Evolutionary conservation across 2,113 vertebrate species (phyloP), one percentile per base, ranked within the genome.

Genomic region (Oncorhynchus mykiss): DNA sequence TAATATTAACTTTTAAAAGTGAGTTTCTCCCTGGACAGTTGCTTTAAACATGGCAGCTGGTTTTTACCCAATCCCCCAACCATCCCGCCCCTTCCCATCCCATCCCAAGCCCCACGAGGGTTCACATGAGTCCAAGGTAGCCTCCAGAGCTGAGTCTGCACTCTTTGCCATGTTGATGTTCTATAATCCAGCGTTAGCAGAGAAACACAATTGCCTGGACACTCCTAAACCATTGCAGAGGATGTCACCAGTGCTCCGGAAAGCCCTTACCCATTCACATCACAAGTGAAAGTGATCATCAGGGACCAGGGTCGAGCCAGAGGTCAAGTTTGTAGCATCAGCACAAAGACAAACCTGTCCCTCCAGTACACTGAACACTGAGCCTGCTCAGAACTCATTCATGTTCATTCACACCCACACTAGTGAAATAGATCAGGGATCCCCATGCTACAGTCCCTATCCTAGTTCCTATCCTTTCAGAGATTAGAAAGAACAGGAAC

Each of bases 51-150:
- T 62, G 5, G 59, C 18, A 24, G 59, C 2, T 62, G 59, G 1
- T 22, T 24, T 62, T 9, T 45, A 45, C 39, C 8, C 39, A 22
- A 24, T n/a, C 13, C 16, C 5, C n/a, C n/a, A 22, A 62, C 66
- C 66, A 27, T 45, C 39, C 39, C 39, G 9, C 39, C 64, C 31
- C 66, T 8, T 45, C 9, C 66, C 66, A 45, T 45, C 39, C 39
- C 67, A 11, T 20, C 72, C 39, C 66, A n/a, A 67, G 20, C 67
- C 29, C 70, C 34, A 69, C 8, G 27, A 70, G 27, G 65, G 84
- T 86, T 90, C 87, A 86, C 75, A 75, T 87, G 39, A 85, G 88
- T 86, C 86, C 80, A 83, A 3, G 16, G 49, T 66, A 24, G 25
- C 69, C 73, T 77, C 54, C 70, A 75, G 82, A 45, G 39, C 39